A percentile compares a stretch with the other conserved stretches of the same genome.
Conservation (phyloP, 2,797 vertebrate species). For the Urophycis tenuis region DNA sequence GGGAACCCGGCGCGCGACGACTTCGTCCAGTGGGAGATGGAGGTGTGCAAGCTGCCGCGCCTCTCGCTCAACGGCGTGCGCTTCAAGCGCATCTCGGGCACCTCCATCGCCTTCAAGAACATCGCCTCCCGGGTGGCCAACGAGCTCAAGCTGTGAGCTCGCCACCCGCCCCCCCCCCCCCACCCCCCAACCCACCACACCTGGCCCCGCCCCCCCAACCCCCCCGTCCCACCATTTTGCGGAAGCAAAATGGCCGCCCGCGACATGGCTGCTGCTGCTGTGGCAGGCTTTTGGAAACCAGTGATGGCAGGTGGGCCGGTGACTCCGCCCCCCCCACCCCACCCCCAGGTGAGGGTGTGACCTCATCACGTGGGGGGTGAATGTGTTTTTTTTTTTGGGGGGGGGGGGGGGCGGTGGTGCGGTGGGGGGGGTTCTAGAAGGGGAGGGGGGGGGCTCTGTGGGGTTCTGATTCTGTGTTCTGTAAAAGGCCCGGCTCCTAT, state of each 20-base stretch:
- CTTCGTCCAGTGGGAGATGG: conserved; percentile 98
- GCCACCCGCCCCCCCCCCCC: conserved; percentile 64
- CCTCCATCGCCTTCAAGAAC: conserved; percentile 98
- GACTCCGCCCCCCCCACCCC: too few species aligned
- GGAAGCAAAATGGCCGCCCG: too few species aligned
- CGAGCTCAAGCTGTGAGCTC: conserved; percentile 96
- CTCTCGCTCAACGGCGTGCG: conserved; percentile 95
- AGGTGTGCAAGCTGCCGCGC: conserved; percentile 95
- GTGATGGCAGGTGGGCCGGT: too few species aligned
- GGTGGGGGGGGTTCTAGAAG: not conserved
- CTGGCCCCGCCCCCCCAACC: too few species aligned
- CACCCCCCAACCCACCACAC: not conserved
- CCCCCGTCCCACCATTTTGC: too few species aligned
- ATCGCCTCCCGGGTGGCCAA: conserved; percentile 98
- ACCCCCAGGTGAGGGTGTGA: not conserved
- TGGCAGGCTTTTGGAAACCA: too few species aligned
- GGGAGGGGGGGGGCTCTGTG: not conserved
- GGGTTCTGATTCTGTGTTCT: too few species aligned
- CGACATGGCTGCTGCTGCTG: too few species aligned
- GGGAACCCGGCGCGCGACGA: conserved; percentile 90
- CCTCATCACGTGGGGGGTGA: not conserved
- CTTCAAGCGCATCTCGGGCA: conserved; percentile 97
- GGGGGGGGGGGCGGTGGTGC: too few species aligned
- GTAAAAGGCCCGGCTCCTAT: too few species aligned
- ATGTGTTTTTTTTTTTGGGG: not conserved